A percentile compares a stretch with the other conserved stretches of the same genome.
These are phyloP conservation scores for Podarcis cretensis DNA, from an alignment of 2,113 vertebrate species.

Conservation along the genomic window DNA sequence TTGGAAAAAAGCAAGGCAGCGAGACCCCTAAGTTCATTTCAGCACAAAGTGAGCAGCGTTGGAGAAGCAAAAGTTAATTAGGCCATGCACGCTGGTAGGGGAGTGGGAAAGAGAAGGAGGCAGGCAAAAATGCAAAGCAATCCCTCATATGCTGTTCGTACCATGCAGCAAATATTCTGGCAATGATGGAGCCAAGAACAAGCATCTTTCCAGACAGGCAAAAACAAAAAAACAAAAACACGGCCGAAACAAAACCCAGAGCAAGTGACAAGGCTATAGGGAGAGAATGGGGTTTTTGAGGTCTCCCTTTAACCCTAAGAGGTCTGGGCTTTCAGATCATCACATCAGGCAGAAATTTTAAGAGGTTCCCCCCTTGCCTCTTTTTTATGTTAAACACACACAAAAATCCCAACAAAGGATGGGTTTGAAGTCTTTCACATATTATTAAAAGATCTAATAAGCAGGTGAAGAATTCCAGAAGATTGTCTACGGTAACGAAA, in stretches of 20 bases:
- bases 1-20: slow-evolving; percentile 44
- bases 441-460: too few relatives aligned
- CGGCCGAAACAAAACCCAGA: neutral
- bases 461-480: too few relatives aligned
- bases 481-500: too few relatives aligned
- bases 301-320: neutral
- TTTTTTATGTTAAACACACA: too few relatives aligned
- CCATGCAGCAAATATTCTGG: neutral
- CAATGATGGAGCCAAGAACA: neutral
- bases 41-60: neutral
- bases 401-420: too few relatives aligned
- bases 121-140: neutral
- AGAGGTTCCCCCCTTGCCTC: too few relatives aligned
- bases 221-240: neutral
- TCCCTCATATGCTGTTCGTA: neutral
- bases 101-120: neutral
- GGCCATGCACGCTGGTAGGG: neutral
- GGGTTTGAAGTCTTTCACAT: too few relatives aligned
- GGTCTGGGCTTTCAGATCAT: neutral
- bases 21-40: slow-evolving; percentile 16
- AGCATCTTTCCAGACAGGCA: neutral
- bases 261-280: too few relatives aligned
- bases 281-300: neutral
- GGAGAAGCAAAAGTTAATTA: neutral
- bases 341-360: neutral